Percentiles rank a stretch among this genome's conserved stretches.
phyloP scores from a whole-genome alignment of 2,797 vertebrate genomes.

The Melanotaenia boesemani region DNA sequence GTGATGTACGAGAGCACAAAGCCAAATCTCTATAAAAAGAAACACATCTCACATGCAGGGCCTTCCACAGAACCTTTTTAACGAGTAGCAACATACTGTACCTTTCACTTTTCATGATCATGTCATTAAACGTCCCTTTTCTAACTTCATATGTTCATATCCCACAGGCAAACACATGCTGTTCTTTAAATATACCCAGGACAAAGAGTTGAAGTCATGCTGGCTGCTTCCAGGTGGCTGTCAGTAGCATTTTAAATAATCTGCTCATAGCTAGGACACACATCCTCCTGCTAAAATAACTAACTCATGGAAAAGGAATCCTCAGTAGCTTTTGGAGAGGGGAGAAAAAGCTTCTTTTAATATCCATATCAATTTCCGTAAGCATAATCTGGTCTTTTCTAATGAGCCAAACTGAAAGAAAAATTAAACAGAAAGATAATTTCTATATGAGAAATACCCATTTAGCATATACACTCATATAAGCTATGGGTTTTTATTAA shows the following conservation, averaged over 20 bases:
- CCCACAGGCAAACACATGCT: neutral
- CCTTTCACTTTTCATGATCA: constrained; percentile 8
- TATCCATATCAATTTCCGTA: constrained; percentile 40
- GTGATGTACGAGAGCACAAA: neutral
- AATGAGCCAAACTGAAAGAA: constrained; percentile 15
- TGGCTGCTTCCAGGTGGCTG: constrained; percentile 44
- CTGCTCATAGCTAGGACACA: constrained; percentile 17
- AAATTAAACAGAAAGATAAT: constrained; percentile 15
- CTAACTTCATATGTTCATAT: neutral
- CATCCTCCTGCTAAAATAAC: constrained; percentile 2
- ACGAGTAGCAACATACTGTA: neutral
- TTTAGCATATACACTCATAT: constrained; percentile 38
- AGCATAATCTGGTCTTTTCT: constrained; percentile 16
- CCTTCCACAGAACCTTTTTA: constrained; percentile 3
- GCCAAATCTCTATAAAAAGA: constrained; percentile 1
- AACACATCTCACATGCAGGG: constrained; percentile 8
- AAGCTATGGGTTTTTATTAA: constrained; percentile 47
- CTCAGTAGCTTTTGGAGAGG: constrained; percentile 6
- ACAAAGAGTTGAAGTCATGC: constrained; percentile 27
- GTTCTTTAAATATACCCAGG: constrained; percentile 4
- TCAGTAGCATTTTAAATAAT: constrained; percentile 36
- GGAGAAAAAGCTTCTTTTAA: neutral
- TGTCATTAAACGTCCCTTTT: constrained; percentile 13
- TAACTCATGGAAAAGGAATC: constrained; percentile 24
- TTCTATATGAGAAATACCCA: constrained; percentile 32